phyloP scores from a whole-genome alignment of 2,113 vertebrate species.

The Tachycineta bicolor region DNA sequence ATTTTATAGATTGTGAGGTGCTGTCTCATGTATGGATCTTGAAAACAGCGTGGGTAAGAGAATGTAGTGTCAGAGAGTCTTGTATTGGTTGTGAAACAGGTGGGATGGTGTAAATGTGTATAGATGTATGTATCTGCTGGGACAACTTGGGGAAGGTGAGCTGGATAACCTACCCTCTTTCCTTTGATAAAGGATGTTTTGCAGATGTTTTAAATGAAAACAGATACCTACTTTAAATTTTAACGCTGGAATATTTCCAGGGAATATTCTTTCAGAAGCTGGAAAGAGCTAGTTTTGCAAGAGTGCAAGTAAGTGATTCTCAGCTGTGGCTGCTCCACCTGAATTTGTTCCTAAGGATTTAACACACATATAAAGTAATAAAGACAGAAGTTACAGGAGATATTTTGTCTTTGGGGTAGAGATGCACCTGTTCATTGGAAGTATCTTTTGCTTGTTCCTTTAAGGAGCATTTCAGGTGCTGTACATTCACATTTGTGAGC shows the following conservation, averaged over 20 bases:
- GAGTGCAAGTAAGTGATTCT: not conserved
- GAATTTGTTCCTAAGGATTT: not conserved
- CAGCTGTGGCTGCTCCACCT: not conserved
- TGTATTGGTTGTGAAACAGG: not conserved
- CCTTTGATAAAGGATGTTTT: not conserved
- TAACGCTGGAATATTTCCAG: not conserved
- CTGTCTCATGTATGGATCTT: not conserved
- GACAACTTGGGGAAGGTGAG: not conserved
- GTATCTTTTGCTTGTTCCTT: not conserved
- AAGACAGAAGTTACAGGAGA: not conserved
- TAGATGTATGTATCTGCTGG: not conserved
- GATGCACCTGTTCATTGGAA: not conserved
- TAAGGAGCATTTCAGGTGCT: not conserved
- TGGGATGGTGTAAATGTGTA: not conserved
- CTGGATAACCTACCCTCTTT: not conserved
- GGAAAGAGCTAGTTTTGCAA: not conserved
- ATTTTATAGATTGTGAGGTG: not conserved
- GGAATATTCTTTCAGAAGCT: not conserved
- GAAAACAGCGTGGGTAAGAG: fast-evolving
- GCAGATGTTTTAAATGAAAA: not conserved
- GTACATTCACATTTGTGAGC: not conserved
- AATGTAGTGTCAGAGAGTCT: not conserved
- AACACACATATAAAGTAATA: not conserved
- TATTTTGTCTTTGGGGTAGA: not conserved
- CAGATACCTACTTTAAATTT: not conserved